Conservation (phyloP, 2,888 invertebrate genomes). For the Copidosoma aretas region DNA sequence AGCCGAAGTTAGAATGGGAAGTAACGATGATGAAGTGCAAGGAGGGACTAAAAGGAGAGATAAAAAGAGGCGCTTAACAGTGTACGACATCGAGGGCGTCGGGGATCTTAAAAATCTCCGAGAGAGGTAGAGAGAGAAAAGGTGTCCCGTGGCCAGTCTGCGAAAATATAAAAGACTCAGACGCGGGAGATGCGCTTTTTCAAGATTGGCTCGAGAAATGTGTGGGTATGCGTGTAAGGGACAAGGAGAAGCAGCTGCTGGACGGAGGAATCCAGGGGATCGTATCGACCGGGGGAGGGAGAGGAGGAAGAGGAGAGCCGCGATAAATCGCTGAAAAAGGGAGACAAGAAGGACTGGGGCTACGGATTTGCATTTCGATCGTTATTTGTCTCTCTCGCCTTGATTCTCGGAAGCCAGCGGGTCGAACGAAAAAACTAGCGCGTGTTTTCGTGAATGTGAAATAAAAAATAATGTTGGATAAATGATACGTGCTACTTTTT, state of each 20-base stretch:
- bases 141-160: constrained; percentile 30
- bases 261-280: constrained; percentile 35
- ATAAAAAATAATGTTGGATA: background rate
- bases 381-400: constrained; percentile 49
- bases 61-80: background rate
- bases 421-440: constrained; percentile 6
- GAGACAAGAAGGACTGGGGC: constrained; percentile 13
- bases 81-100: constrained; percentile 10
- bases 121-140: constrained; percentile 4
- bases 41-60: constrained; percentile 10
- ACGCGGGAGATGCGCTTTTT: constrained; percentile 11
- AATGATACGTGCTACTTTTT: background rate
- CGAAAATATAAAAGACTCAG: constrained; percentile 26
- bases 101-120: constrained; percentile 24
- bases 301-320: background rate
- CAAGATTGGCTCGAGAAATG: constrained; percentile 13
- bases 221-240: too few species aligned
- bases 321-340: constrained; percentile 46
- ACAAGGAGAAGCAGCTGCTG: constrained; percentile 11
- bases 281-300: constrained; percentile 15
- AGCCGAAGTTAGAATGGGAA: background rate
- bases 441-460: background rate
- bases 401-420: constrained; percentile 30
- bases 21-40: background rate
- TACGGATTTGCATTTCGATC: constrained; percentile 52